Percentiles rank a stretch among this genome's conserved stretches.
These are phyloP conservation scores for Caenorhabditis sp. DNA, from an alignment of 2,888 invertebrate species.

Conservation along the genomic window DNA sequence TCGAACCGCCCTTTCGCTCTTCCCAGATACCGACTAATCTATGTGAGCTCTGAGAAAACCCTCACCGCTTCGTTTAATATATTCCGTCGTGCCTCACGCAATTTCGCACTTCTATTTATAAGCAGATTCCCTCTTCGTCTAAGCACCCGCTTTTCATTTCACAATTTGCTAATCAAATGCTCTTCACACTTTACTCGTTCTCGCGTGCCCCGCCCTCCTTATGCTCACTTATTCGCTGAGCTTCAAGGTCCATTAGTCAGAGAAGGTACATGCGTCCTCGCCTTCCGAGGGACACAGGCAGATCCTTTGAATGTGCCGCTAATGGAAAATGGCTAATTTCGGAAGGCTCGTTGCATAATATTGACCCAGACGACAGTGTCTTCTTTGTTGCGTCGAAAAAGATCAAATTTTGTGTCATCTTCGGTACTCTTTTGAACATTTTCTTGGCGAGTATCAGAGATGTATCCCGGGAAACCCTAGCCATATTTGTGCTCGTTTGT, in stretches of 20 bases:
- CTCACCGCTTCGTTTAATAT: slow-evolving; percentile 13
- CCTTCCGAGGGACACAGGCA: not conserved
- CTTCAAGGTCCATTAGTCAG: slow-evolving; percentile 27
- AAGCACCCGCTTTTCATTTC: slow-evolving; percentile 14
- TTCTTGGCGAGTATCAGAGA: no score
- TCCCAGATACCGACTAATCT: slow-evolving; percentile 22
- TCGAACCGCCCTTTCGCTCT: no score
- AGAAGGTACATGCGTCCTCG: slow-evolving; percentile 1
- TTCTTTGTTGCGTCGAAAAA: slow-evolving; percentile 9
- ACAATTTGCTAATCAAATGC: slow-evolving; percentile 49
- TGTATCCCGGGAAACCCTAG: no score
- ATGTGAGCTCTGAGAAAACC: not conserved
- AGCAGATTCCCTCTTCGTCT: slow-evolving; percentile 11
- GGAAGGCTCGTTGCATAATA: slow-evolving; percentile 23
- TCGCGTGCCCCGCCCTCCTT: slow-evolving; percentile 11
- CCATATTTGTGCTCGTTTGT: not conserved
- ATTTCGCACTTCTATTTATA: slow-evolving; percentile 32
- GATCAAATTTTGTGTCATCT: no score
- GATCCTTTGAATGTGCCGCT: slow-evolving; percentile 6
- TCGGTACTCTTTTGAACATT: not conserved
- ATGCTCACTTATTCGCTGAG: slow-evolving; percentile 8
- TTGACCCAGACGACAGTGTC: slow-evolving; percentile 6
- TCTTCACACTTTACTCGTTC: slow-evolving; percentile 6
- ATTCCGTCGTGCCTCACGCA: slow-evolving; percentile 9
- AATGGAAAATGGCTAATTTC: slow-evolving; percentile 36